phyloP scores from a whole-genome alignment of 37 sponge, comb jelly and placozoan species.

The Diacarnus erythraeanus region DNA sequence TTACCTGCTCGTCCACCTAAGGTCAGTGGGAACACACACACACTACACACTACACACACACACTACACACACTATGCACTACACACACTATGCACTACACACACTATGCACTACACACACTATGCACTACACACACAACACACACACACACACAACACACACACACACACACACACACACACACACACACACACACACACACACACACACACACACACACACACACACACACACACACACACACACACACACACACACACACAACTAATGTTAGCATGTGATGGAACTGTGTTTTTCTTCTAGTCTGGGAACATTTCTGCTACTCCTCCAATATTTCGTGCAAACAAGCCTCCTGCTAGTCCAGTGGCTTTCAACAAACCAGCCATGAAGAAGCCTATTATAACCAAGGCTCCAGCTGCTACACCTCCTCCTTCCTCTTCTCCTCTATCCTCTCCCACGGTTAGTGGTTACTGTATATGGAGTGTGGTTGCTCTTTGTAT shows the following conservation, averaged over 20 bases:
- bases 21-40: neutral
- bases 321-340: neutral
- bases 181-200: neutral
- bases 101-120: too few relatives aligned
- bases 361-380: slow-evolving; percentile 3
- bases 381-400: neutral
- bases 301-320: neutral
- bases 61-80: too few relatives aligned
- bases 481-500: neutral
- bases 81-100: too few relatives aligned
- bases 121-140: too few relatives aligned
- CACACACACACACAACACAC: too few relatives aligned
- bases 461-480: neutral
- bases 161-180: neutral
- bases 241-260: slow-evolving; percentile 4
- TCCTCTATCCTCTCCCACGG: neutral
- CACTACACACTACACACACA: too few relatives aligned
- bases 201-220: neutral
- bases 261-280: neutral
- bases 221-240: slow-evolving; percentile 4
- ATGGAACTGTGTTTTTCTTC: neutral
- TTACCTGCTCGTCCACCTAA: slow-evolving; percentile 12
- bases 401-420: neutral
- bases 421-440: neutral
- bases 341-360: neutral